Evolutionary conservation across 2,797 vertebrate species (phyloP), one percentile per base, ranked within the genome.

Genomic region (Pelobates cultripes): DNA sequence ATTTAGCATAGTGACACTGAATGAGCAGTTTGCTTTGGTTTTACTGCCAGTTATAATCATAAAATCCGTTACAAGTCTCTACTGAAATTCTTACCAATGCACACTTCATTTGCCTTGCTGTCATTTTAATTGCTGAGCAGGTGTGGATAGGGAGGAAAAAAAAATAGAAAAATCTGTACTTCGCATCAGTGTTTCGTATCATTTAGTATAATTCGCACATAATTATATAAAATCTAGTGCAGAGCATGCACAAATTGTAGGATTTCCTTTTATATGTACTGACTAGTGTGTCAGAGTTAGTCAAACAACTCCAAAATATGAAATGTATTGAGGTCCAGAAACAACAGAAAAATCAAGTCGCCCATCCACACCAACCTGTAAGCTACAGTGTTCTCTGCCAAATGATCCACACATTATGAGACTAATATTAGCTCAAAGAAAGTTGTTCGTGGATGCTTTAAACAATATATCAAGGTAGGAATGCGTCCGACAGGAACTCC

Each of bases 11-110:
- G 71, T 79, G 82, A 75, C 70, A 79, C 41, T 55, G 82, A 83
- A 75, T 70, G 72, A 83, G 76, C 66, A 69, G 55, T 79, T 74
- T 78, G 53, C 64, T 78, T 74, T 83, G 42, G 70, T 78, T 82
- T 78, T 82, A 78, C 70, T 78, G 70, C 81, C 81, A 82, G 82
- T 55, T 70, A 83, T 79, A 78, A 75, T 44, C 82, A 71, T 83
- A 83, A 83, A 80, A 64, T 14, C 40, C 10, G 15, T 53, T 83
- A 70, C 44, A 53, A 78, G 66, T 45, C 55, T 73, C 82, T 41
- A 70, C 53, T 64, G 71, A 67, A 83, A 74, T 73, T 70, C 60
- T 45, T 75, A 78, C 51, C 68, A 73, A 72, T 51, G 66, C 78
- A 44, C 42, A 69, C 66, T 79, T 75, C 74, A 75, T 68, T 55